Evolutionary conservation across 2,888 invertebrate species (phyloP).

Genomic region (Cephus rjabovi): DNA sequence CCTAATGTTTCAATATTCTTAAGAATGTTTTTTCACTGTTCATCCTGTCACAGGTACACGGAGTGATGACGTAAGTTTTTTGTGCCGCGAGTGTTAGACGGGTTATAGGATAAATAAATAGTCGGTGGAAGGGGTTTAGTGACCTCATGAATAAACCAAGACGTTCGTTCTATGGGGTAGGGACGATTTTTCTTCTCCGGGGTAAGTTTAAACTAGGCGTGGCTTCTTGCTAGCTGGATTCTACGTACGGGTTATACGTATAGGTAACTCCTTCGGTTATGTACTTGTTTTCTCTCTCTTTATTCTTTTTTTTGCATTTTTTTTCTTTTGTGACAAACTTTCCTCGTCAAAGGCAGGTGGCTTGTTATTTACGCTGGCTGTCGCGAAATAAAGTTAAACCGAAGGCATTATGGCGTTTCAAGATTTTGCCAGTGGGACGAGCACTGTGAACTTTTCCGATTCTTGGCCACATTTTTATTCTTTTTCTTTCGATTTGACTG

Average conservation of each 20-base stretch:
- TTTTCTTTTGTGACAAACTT: not conserved
- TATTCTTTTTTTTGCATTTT: too few species aligned
- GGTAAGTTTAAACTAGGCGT: not conserved
- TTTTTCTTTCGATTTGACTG: not conserved
- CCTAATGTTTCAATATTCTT: not conserved
- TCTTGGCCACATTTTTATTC: not conserved
- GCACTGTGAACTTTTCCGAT: not conserved
- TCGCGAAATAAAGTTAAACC: not conserved
- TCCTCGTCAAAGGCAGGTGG: not conserved
- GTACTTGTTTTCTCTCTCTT: not conserved
- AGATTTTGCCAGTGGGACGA: not conserved
- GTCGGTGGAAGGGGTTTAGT: slow-evolving; percentile 35
- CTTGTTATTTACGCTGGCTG: not conserved
- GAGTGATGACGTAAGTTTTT: not conserved
- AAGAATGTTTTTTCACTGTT: not conserved
- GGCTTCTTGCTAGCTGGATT: not conserved
- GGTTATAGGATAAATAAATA: not conserved
- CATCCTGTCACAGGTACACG: not conserved
- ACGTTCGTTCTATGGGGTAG: slow-evolving; percentile 27
- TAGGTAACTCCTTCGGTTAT: not conserved
- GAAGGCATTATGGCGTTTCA: not conserved
- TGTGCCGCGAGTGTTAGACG: not conserved
- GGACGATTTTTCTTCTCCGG: slow-evolving; percentile 42
- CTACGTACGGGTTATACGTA: not conserved
- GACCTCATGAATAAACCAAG: slow-evolving; percentile 47